Evolutionary conservation across 1,140 invertebrate species (phyloP).

Genomic region (Pomacea maculata): DNA sequence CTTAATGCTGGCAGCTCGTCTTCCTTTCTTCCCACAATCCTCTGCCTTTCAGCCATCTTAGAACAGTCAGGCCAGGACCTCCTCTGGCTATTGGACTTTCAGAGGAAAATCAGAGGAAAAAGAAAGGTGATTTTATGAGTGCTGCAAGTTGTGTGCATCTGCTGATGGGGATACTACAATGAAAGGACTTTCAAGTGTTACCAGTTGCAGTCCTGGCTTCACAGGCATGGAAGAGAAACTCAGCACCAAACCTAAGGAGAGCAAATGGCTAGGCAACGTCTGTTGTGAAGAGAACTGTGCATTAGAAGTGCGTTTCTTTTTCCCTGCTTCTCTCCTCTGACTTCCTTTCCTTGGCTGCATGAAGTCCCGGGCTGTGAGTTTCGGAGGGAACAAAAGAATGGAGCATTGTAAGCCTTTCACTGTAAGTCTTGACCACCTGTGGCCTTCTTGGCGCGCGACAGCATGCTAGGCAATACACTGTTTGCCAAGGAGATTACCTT

Average conservation of each 20-base stretch:
- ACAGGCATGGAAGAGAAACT: too few species aligned
- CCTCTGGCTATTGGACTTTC: too few species aligned
- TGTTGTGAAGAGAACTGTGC: not conserved
- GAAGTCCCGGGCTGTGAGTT: not conserved
- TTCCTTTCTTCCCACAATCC: not conserved
- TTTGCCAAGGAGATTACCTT: not conserved
- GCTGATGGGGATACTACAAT: not conserved
- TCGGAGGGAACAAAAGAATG: not conserved
- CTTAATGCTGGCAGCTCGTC: slow-evolving; percentile 25
- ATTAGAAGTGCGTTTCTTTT: not conserved
- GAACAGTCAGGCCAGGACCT: not conserved
- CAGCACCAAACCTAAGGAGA: not conserved
- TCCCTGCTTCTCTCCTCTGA: not conserved
- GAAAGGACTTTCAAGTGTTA: not conserved
- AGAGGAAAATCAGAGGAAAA: not conserved
- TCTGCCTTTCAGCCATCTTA: not conserved
- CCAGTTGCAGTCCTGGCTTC: not conserved
- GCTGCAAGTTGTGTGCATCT: not conserved
- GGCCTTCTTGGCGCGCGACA: not conserved
- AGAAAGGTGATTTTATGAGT: not conserved
- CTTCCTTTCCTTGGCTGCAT: not conserved
- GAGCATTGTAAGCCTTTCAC: not conserved
- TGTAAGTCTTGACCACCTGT: not conserved
- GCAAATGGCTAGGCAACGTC: not conserved
- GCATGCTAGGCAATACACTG: not conserved